Evolutionary conservation across 2,888 invertebrate species (phyloP).

Genomic region (Athripsodes cinereus): DNA sequence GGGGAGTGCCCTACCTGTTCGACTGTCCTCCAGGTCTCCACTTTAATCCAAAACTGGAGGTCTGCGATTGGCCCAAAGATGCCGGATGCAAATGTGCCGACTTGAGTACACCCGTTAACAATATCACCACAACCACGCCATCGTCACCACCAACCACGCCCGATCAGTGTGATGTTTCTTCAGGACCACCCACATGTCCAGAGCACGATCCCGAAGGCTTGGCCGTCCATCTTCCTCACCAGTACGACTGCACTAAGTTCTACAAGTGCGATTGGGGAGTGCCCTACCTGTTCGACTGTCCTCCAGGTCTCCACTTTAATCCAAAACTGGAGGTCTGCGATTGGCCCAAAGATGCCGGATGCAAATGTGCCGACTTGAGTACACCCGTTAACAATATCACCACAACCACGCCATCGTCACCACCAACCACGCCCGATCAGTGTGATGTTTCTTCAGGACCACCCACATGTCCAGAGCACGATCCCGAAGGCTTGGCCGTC

Average conservation of each 20-base stretch:
- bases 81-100: constrained; percentile 24
- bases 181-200: constrained; percentile 21
- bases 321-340: constrained; percentile 2
- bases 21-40: constrained; percentile 28
- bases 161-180: not conserved
- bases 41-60: constrained; percentile 27
- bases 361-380: not conserved
- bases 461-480: constrained; percentile 22
- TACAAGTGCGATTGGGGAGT: constrained; percentile 4
- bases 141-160: not conserved
- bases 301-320: not conserved
- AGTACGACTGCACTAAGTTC: constrained; percentile 4
- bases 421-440: not conserved
- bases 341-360: constrained; percentile 2
- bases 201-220: constrained; percentile 15
- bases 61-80: constrained; percentile 28
- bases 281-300: not conserved
- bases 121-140: too few species aligned
- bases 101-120: too few species aligned
- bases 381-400: not conserved
- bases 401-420: not conserved
- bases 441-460: not conserved
- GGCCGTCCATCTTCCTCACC: constrained; percentile 17
- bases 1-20: constrained; percentile 27
- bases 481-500: constrained; percentile 15